Conservation (phyloP, 2,113 vertebrate species). For the Anas platyrhynchos region DNA sequence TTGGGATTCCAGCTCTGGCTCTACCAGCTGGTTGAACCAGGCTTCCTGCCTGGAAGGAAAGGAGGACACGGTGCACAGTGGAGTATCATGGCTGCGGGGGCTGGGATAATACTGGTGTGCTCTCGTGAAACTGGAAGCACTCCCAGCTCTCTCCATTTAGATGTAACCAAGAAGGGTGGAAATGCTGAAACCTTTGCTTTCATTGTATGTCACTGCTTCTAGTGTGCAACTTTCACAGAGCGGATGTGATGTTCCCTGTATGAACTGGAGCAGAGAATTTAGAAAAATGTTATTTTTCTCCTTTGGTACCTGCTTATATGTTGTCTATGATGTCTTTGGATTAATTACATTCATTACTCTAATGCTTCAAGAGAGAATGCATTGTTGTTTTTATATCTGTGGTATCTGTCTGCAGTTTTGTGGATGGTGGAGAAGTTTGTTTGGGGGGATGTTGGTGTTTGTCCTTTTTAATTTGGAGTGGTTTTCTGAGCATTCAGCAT, state of each 20-base stretch:
- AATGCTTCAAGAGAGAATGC: background rate
- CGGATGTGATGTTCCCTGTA: background rate
- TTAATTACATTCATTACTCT: background rate
- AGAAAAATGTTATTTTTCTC: background rate
- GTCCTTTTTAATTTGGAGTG: background rate
- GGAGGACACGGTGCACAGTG: accelerated
- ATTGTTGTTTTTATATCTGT: background rate
- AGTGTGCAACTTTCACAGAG: background rate
- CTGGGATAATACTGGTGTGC: background rate
- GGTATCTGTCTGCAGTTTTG: background rate
- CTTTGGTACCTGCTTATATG: too few species aligned
- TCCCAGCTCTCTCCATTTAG: background rate
- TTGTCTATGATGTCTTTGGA: background rate
- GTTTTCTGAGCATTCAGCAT: background rate
- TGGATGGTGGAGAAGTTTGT: too few species aligned
- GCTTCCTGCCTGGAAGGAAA: background rate
- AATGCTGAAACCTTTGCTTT: background rate
- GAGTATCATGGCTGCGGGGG: background rate
- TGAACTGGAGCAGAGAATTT: background rate
- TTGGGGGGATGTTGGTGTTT: background rate
- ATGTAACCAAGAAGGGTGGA: background rate
- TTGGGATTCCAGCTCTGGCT: background rate
- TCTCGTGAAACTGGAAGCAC: background rate
- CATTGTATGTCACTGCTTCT: background rate
- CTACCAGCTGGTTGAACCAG: accelerated